Conservation (phyloP, 2,888 invertebrate genomes). For the Anagyrus pseudococci region DNA sequence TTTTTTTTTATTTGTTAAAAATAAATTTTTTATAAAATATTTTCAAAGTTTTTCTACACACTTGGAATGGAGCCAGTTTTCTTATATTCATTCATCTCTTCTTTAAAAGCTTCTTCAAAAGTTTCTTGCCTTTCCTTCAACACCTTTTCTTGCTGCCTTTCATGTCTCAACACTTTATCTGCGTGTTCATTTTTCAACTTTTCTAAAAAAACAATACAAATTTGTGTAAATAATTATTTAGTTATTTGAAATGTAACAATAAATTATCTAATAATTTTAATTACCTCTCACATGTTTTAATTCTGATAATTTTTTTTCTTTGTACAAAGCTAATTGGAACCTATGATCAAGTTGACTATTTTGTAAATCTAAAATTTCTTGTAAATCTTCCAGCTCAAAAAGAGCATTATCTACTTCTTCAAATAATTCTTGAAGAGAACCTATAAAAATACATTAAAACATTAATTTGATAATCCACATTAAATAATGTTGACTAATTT, state of each 20-base stretch:
- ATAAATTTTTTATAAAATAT: conserved; percentile 18
- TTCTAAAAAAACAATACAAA: conserved; percentile 53
- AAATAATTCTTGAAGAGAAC: conserved; percentile 66
- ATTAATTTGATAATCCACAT: neutral
- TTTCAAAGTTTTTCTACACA: conserved; percentile 47
- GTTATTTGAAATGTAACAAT: conserved; percentile 37
- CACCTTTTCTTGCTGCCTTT: conserved; percentile 65
- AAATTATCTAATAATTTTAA: conserved; percentile 25
- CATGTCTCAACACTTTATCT: conserved; percentile 66
- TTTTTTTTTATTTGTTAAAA: conserved; percentile 29
- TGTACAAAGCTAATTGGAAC: conserved; percentile 74
- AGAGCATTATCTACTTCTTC: conserved; percentile 72
- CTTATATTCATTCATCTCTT: conserved; percentile 71
- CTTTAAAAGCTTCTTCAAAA: conserved; percentile 74
- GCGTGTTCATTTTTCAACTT: conserved; percentile 68
- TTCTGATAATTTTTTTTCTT: conserved; percentile 72
- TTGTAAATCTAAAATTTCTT: conserved; percentile 74
- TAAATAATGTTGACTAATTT: neutral
- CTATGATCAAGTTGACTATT: conserved; percentile 75
- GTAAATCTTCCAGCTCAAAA: conserved; percentile 71
- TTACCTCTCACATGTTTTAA: conserved; percentile 67
- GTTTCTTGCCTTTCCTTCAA: conserved; percentile 73
- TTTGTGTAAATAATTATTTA: neutral
- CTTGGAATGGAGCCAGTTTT: conserved; percentile 70
- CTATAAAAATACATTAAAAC: conserved; percentile 44